Conservation (phyloP, 2,888 invertebrate genomes). For the Hydropsyche betteni region DNA sequence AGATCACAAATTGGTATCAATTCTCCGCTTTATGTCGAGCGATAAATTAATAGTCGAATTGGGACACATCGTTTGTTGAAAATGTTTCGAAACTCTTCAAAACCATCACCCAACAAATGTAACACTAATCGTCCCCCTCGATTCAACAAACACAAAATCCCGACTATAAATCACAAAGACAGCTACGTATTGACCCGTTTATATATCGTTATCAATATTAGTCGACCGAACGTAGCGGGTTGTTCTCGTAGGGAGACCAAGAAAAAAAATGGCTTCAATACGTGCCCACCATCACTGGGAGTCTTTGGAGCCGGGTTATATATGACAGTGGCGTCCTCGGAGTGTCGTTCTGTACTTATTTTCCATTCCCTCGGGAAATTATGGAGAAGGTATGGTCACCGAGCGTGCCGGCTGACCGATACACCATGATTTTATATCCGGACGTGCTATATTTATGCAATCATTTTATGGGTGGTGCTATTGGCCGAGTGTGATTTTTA, state of each 20-base stretch:
- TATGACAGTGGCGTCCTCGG: conserved; percentile 43
- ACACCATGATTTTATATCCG: conserved; percentile 31
- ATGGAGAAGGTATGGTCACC: conserved; percentile 45
- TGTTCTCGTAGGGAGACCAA: background rate
- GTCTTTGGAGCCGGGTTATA: conserved; percentile 35
- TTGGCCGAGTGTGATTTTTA: too few relatives aligned
- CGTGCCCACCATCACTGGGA: conserved; percentile 9
- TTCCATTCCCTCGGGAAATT: conserved; percentile 50
- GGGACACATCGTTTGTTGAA: too few relatives aligned
- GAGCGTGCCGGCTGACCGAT: conserved; percentile 31
- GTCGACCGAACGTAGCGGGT: background rate
- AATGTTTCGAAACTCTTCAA: too few relatives aligned
- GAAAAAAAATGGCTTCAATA: conserved; percentile 37
- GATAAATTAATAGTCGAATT: too few relatives aligned
- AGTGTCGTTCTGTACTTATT: conserved; percentile 52
- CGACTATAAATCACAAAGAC: too few relatives aligned
- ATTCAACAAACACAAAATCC: too few relatives aligned
- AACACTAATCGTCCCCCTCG: too few relatives aligned
- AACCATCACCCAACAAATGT: too few relatives aligned
- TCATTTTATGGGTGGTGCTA: conserved; percentile 18
- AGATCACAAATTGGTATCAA: too few relatives aligned
- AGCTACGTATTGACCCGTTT: conserved; percentile 3
- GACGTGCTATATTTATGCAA: conserved; percentile 32
- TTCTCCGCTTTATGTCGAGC: too few relatives aligned
- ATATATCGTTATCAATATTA: conserved; percentile 22